Evolutionary conservation across 2,888 invertebrate genomes (phyloP), one percentile per base, ranked within the genome.

Genomic region (Drosophila helvetica): DNA sequence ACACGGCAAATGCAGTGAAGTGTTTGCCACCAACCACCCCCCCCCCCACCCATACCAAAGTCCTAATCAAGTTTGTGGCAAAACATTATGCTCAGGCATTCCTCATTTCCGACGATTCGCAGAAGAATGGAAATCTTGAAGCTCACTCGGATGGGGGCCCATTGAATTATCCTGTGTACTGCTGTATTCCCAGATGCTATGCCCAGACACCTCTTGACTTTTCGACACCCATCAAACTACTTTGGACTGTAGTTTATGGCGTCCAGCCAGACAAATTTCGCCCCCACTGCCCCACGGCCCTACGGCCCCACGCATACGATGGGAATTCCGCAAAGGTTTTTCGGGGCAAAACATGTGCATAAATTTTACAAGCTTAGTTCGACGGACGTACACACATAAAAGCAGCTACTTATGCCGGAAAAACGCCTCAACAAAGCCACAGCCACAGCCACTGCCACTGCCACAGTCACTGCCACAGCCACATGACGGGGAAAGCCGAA

Each of bases 401-500:
- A 72, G 65, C 63, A 38, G 78, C 84, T 83, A 78, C 82, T 85
- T 79, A 79, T 74, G 81, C 65, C 69, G 59, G 50, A 55, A 58
- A 64, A 80, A 79, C 69, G 80, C 80, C 80, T 67, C 47, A 38
- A 38, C 38, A 38, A 38, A 38, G 38, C 15, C 38, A 12, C 30
- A 30, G 30, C 9, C 17, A 55, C 67, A 74, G 25, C 25, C 80
- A 84, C 82, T 79, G 25, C 25, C 80, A 80, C 82, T 79, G 79
- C 80, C 80, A 77, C 80, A 77, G 27, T 2, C 80, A 84, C 82
- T 79, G 25, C 25, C 80, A 80, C 82, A 82, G 79, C 80, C 80
- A 77, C 80, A 77, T 70, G 67, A 51, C 47, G 19, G 38, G 33
- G 33, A 22, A 19, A 64, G 38, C 18, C 12, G 19, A 42, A 18